phyloP scores from a whole-genome alignment of 2,113 vertebrate species.

The Narcine bancroftii region DNA sequence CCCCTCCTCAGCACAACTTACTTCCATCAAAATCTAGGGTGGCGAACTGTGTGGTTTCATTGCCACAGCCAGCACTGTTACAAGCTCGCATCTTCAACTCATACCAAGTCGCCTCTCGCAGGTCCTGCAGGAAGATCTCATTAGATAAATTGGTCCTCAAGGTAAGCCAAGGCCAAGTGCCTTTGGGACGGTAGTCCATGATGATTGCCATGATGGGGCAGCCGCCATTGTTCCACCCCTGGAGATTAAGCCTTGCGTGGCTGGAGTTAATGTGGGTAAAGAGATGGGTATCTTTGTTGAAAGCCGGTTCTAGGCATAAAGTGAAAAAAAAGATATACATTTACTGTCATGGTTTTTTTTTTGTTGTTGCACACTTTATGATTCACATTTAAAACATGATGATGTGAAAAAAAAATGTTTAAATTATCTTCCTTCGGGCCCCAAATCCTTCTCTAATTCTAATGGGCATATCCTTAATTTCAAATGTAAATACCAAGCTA shows the following conservation, averaged over 20 bases:
- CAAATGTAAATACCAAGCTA: no score
- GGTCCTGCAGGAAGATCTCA: constrained; percentile 85
- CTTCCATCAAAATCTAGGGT: constrained; percentile 94
- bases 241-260: constrained; percentile 87
- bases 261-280: constrained; percentile 96
- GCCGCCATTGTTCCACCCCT: constrained; percentile 91
- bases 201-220: constrained; percentile 84
- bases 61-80: constrained; percentile 95
- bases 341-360: background rate
- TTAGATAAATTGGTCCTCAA: constrained; percentile 77
- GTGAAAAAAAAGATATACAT: constrained; percentile 34
- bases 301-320: constrained; percentile 76
- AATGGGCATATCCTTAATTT: no score
- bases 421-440: background rate
- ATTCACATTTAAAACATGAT: background rate
- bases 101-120: constrained; percentile 95
- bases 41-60: constrained; percentile 87
- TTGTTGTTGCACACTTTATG: background rate
- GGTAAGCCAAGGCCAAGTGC: constrained; percentile 88
- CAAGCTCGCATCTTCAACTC: constrained; percentile 96
- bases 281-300: constrained; percentile 93
- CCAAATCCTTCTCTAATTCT: no score
- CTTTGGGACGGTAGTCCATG: constrained; percentile 88
- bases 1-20: constrained; percentile 55
- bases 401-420: background rate